Evolutionary conservation across 2,113 vertebrate genomes (phyloP).

Genomic region (Stigmatopora nigra): DNA sequence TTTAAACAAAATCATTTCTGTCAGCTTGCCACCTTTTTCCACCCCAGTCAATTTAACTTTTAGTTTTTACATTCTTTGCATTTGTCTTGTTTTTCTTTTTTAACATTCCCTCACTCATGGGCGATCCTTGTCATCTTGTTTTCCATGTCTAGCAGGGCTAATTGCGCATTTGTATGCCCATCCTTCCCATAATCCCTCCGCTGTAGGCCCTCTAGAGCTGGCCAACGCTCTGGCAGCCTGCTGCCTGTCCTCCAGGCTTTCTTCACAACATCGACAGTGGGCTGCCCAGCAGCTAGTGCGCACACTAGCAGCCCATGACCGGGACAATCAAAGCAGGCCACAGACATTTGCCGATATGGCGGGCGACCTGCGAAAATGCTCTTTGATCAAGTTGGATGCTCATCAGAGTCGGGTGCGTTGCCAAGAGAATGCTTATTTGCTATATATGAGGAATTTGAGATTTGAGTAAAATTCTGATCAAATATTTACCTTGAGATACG

Average conservation of each 20-base stretch:
- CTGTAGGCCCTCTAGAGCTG: conserved; percentile 97
- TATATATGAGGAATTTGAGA: background rate
- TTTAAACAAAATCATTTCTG: background rate
- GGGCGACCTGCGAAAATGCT: conserved; percentile 90
- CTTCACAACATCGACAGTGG: conserved; percentile 97
- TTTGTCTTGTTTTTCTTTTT: conserved; percentile 17
- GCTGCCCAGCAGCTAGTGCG: conserved; percentile 94
- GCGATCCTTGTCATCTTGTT: conserved; percentile 62
- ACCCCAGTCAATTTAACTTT: background rate
- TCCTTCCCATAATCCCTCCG: conserved; percentile 85
- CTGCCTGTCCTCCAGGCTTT: conserved; percentile 93
- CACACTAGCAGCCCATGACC: conserved; percentile 90
- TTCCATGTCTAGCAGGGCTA: conserved; percentile 85
- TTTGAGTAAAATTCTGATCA: no score
- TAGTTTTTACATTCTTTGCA: conserved; percentile 9
- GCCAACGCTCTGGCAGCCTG: conserved; percentile 96
- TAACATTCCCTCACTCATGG: conserved; percentile 59
- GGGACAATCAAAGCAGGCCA: conserved; percentile 86
- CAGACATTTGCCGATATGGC: conserved; percentile 94
- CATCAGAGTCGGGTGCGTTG: conserved; percentile 88
- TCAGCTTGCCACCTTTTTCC: background rate
- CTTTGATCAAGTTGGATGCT: conserved; percentile 90
- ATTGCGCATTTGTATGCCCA: conserved; percentile 87
- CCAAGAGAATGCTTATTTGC: background rate
- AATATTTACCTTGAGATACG: no score